Conservation (phyloP, 2,113 vertebrate genomes). For the Phaethon lepturus region DNA sequence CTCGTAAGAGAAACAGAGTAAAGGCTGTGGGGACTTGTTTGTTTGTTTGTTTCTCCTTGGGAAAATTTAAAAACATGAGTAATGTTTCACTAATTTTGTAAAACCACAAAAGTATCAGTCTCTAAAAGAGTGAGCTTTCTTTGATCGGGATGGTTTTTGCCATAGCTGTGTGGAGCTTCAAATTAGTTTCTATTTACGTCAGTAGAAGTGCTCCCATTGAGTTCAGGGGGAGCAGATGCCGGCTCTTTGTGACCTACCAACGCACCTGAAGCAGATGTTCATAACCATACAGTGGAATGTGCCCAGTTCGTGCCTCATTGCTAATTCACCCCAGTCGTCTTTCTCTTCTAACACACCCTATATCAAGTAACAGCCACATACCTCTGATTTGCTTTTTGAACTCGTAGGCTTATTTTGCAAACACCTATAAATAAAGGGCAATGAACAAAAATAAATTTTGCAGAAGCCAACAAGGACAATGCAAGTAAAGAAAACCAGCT, state of each 20-base stretch:
- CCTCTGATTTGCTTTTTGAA: not conserved
- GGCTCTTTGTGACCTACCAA: not conserved
- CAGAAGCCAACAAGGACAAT: not conserved
- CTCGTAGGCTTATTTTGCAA: not conserved
- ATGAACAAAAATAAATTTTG: constrained; percentile 14
- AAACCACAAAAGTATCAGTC: not conserved
- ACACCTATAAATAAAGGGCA: constrained; percentile 32
- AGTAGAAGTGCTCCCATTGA: not conserved
- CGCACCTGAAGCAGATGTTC: constrained; percentile 1
- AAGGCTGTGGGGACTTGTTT: not conserved
- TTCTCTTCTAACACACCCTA: not conserved
- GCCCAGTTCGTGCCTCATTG: not conserved
- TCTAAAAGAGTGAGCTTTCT: not conserved
- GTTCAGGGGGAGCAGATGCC: not conserved
- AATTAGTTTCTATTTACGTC: not conserved
- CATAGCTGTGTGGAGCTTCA: not conserved
- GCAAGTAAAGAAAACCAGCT: not conserved
- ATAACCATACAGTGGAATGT: not conserved
- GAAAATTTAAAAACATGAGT: not conserved
- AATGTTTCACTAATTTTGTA: not conserved
- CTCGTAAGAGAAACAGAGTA: not conserved
- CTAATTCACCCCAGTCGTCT: not conserved
- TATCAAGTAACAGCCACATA: not conserved
- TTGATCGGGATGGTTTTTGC: not conserved
- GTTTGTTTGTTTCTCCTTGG: not conserved